A percentile compares a stretch with the other conserved stretches of the same genome.
Conservation (phyloP, 2,797 vertebrate genomes). For the Helostoma temminkii region DNA sequence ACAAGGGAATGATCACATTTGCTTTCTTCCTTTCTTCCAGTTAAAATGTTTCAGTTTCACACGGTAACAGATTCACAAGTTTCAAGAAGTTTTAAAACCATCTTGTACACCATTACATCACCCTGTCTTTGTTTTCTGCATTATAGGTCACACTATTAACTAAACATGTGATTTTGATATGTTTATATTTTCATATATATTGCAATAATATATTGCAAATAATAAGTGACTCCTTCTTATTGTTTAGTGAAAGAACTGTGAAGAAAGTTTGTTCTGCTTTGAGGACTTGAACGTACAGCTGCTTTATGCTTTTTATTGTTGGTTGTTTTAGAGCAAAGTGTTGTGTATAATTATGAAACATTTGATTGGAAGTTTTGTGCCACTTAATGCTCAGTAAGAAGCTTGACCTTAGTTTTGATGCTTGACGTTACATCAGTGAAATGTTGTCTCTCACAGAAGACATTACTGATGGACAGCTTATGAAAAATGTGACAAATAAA, state of each 20-base stretch:
- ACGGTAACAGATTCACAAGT: neutral
- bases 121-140: slow-evolving; percentile 14
- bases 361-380: slow-evolving; percentile 39
- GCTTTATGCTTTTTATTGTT: slow-evolving; percentile 42
- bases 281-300: slow-evolving; percentile 32
- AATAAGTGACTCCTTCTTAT: slow-evolving; percentile 30
- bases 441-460: slow-evolving; percentile 17
- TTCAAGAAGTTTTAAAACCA: neutral
- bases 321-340: slow-evolving; percentile 37
- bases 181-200: slow-evolving; percentile 4
- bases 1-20: neutral
- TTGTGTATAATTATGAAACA: slow-evolving; percentile 18
- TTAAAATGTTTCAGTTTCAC: neutral
- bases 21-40: slow-evolving; percentile 2
- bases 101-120: neutral
- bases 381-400: slow-evolving; percentile 20
- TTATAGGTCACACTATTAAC: slow-evolving; percentile 5
- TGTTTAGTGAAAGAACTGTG: slow-evolving; percentile 52
- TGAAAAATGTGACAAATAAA: slow-evolving; percentile 79
- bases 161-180: slow-evolving; percentile 4
- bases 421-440: slow-evolving; percentile 45
- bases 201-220: slow-evolving; percentile 17
- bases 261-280: slow-evolving; percentile 41
- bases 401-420: slow-evolving; percentile 35
- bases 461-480: slow-evolving; percentile 57